Evolutionary conservation across 2,113 vertebrate genomes (phyloP).

Genomic region (Oxygymnocypris stewartii): DNA sequence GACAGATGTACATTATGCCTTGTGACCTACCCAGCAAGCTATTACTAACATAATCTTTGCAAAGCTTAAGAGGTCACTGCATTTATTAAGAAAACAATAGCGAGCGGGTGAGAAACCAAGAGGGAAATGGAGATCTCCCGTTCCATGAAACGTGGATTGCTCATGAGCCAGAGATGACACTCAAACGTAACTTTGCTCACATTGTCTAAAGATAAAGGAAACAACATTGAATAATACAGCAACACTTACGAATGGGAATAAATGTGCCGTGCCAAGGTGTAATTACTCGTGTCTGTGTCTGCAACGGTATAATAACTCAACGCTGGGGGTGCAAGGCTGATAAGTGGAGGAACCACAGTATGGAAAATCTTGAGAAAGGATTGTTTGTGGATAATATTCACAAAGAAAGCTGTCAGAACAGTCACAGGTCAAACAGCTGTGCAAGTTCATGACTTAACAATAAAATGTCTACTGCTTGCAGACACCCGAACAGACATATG

Average conservation of each 20-base stretch:
- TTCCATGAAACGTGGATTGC: background rate
- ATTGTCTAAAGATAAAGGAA: background rate
- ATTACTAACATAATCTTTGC: slow-evolving; percentile 56
- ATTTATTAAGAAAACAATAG: slow-evolving; percentile 56
- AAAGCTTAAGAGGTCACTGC: slow-evolving; percentile 57
- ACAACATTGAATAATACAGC: background rate
- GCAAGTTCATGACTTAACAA: slow-evolving; percentile 55
- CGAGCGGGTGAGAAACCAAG: slow-evolving; percentile 2
- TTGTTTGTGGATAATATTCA: slow-evolving; percentile 53
- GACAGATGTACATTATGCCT: slow-evolving; percentile 58
- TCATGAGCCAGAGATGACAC: background rate
- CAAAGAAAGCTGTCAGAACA: slow-evolving; percentile 60
- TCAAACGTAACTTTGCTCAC: background rate
- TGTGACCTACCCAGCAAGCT: slow-evolving; percentile 48
- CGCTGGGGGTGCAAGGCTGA: slow-evolving; percentile 3
- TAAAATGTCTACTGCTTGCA: slow-evolving; percentile 56
- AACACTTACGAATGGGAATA: background rate
- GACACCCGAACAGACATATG: slow-evolving; percentile 51
- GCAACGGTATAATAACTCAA: background rate
- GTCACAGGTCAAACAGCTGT: slow-evolving; percentile 64
- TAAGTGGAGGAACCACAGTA: slow-evolving; percentile 10
- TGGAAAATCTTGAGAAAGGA: slow-evolving; percentile 54
- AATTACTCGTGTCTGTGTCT: background rate
- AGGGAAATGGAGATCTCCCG: background rate
- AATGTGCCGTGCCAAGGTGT: background rate